Base-by-base conservation (phyloP, 2,797 vertebrate genomes). In the Urosaurus nigricauda region DNA sequence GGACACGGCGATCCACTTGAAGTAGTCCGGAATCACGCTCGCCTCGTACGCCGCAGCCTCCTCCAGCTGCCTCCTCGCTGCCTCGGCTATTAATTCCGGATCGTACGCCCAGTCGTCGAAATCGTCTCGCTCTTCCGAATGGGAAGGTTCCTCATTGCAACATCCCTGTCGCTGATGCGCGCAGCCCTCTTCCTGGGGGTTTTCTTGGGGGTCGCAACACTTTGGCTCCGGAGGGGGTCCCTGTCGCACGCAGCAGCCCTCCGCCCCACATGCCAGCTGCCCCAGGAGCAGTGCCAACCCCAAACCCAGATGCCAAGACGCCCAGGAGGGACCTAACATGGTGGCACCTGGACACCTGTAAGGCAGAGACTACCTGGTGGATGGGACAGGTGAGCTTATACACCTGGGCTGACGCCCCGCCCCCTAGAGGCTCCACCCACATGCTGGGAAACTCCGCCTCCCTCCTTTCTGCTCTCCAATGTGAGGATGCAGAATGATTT, bases 31-130 rank as follows among this genome's bases (percentile, higher is more conserved):
- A 1, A 82, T 13, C 4, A 6, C 35, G 0, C 1, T 0, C 6
- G 26, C 1, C 12, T 3, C 16, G 14, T 68, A 63, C 4, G 80
- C 80, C 6, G 37, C 37, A 2, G 0, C 1, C 7, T 32, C 4
- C 2, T 0, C 5, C 8, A 82, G 4, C 37, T 6, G 35, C 5
- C 40, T 14, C 0, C 1, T 7, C 11, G 7, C 0, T 0, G 2
- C 35, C 0, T 0, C 6, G 0, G 1, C 58, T 6, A 6, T 2
- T 1, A 37, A 16, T 3, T 0, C 13, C 63, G 13, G 35, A 0
- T 14, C 37, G 0, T 5, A 43, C 2, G 17, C 60, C 13, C 0
- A 29, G 53, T 2, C 11, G 0, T 1, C 24, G 8, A 0, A 2
- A 2, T 81, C 80, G 16, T 29, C 2, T 35, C 0, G 8, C 1